These are phyloP conservation scores for Zaprionus taronus DNA, from an alignment of 1,140 invertebrate genomes.

Conservation along the genomic window DNA sequence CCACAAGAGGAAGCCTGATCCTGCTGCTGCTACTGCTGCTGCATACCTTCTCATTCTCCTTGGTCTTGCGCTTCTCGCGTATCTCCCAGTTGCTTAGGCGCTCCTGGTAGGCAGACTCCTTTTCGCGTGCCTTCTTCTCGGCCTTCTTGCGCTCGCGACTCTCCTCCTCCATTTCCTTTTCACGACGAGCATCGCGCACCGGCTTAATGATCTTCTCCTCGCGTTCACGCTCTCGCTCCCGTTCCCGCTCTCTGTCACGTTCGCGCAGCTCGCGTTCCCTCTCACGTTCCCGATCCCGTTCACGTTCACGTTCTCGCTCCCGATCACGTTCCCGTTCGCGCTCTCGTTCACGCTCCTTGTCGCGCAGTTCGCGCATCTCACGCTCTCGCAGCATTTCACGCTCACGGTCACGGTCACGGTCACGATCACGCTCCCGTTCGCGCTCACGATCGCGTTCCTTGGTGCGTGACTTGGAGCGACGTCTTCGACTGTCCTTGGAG, in stretches of 20 bases:
- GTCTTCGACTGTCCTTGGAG: slow-evolving; percentile 58
- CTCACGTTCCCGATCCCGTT: slow-evolving; percentile 70
- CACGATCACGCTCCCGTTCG: slow-evolving; percentile 52
- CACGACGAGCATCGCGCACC: slow-evolving; percentile 88
- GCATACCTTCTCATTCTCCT: slow-evolving; percentile 93
- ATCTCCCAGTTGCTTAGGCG: slow-evolving; percentile 94
- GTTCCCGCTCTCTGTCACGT: slow-evolving; percentile 85
- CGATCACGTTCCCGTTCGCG: slow-evolving; percentile 78
- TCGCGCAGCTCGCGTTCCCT: slow-evolving; percentile 81
- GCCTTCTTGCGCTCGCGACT: slow-evolving; percentile 94
- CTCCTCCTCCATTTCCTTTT: slow-evolving; percentile 96
- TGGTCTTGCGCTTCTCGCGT: slow-evolving; percentile 95
- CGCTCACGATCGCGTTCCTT: slow-evolving; percentile 81
- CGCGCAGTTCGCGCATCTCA: slow-evolving; percentile 80
- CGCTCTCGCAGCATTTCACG: slow-evolving; percentile 66
- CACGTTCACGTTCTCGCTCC: slow-evolving; percentile 83
- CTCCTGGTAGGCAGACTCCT: slow-evolving; percentile 97
- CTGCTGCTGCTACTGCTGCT: not conserved
- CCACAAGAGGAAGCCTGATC: not conserved
- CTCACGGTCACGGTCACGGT: slow-evolving; percentile 40
- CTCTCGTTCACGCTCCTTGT: slow-evolving; percentile 83
- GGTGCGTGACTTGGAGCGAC: slow-evolving; percentile 84
- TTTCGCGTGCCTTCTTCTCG: slow-evolving; percentile 95
- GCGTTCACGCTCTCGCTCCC: slow-evolving; percentile 73
- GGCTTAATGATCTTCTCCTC: slow-evolving; percentile 85